Conservation (phyloP, 2,797 vertebrate species). For the Argyrosomus regius region DNA sequence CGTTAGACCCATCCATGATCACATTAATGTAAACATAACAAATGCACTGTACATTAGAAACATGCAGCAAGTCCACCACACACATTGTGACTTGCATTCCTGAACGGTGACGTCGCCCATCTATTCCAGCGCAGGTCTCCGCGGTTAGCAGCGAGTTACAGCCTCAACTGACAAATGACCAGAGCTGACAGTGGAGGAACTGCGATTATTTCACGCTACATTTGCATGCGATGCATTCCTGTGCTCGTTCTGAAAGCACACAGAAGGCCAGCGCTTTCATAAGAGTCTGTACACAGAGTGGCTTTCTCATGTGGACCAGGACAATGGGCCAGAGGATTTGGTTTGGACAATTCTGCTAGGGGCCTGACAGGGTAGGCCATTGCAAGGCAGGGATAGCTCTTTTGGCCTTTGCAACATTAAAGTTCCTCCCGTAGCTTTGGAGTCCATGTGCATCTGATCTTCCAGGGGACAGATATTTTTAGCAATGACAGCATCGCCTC, state of each 20-base stretch:
- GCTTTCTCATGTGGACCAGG: slow-evolving; percentile 52
- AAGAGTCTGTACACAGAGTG: slow-evolving; percentile 40
- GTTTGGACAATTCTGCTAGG: slow-evolving; percentile 53
- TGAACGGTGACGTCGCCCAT: slow-evolving; percentile 61
- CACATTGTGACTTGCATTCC: slow-evolving; percentile 59
- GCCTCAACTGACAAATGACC: slow-evolving; percentile 67
- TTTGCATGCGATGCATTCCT: slow-evolving; percentile 76
- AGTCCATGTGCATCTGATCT: slow-evolving; percentile 47
- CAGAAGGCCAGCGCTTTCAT: slow-evolving; percentile 51
- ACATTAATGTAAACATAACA: slow-evolving; percentile 20
- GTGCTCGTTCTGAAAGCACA: slow-evolving; percentile 57
- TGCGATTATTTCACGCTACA: slow-evolving; percentile 67
- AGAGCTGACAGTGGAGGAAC: slow-evolving; percentile 59
- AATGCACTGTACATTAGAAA: slow-evolving; percentile 13
- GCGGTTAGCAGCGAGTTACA: slow-evolving; percentile 37
- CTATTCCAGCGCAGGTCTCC: slow-evolving; percentile 42
- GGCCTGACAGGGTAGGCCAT: slow-evolving; percentile 27
- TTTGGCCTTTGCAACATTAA: neutral
- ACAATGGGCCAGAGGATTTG: slow-evolving; percentile 65
- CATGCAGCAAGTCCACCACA: slow-evolving; percentile 13
- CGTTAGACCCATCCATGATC: slow-evolving; percentile 4
- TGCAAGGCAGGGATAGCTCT: slow-evolving; percentile 1
- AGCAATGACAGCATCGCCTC: slow-evolving; percentile 35
- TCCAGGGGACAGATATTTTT: slow-evolving; percentile 55
- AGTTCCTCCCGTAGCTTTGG: slow-evolving; percentile 5